A percentile compares a stretch with the other conserved stretches of the same genome.
These are phyloP conservation scores for Enteromius fasciolatus DNA, from an alignment of 2,797 vertebrate genomes.

Conservation along the genomic window DNA sequence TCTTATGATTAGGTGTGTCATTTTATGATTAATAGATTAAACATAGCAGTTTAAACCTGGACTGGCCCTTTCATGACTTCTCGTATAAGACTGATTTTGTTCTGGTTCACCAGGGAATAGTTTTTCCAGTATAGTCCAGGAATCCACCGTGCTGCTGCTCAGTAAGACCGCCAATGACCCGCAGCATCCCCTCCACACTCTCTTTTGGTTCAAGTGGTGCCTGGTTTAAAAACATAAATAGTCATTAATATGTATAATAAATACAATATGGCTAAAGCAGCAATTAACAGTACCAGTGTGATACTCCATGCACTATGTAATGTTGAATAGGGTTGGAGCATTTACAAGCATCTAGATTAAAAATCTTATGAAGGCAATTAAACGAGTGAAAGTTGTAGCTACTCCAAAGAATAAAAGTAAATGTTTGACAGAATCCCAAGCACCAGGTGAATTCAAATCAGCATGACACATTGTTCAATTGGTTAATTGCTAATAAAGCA, in stretches of 20 bases:
- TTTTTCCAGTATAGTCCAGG: constrained; percentile 62
- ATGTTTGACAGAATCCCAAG: background rate
- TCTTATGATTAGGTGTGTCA: background rate
- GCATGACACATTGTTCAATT: background rate
- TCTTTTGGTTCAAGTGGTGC: constrained; percentile 55
- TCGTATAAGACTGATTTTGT: background rate
- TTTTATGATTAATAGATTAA: background rate
- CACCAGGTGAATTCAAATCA: background rate
- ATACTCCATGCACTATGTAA: too few species aligned
- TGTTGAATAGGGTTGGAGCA: background rate
- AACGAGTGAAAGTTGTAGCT: background rate
- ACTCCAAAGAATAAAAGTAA: background rate
- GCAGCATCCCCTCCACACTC: constrained; percentile 59
- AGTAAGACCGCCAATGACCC: constrained; percentile 60
- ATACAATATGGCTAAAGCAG: background rate
- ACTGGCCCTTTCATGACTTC: background rate
- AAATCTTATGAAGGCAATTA: background rate
- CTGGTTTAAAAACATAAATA: constrained; percentile 50
- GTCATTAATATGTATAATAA: background rate
- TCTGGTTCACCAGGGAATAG: constrained; percentile 60
- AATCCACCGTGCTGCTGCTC: constrained; percentile 64
- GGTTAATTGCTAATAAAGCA: background rate
- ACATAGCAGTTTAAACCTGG: background rate
- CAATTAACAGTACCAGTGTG: too few species aligned
- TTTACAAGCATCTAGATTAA: background rate